phyloP scores from a whole-genome alignment of 2,888 invertebrate species.

The Tipula helvola region DNA sequence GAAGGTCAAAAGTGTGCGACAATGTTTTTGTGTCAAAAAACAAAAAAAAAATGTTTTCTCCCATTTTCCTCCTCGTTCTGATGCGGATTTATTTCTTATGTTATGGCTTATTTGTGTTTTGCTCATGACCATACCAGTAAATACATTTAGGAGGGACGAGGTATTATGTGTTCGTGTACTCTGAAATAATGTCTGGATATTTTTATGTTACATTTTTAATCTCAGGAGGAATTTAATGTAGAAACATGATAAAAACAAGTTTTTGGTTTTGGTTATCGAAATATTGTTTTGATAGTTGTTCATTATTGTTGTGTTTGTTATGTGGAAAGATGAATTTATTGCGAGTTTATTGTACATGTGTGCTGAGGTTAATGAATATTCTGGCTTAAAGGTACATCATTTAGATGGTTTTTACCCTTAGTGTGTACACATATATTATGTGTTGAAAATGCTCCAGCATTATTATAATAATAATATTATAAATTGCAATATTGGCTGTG shows the following conservation, averaged over 20 bases:
- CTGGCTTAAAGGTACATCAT: background rate
- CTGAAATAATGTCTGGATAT: background rate
- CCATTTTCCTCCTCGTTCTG: background rate
- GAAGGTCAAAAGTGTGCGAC: background rate
- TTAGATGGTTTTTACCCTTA: background rate
- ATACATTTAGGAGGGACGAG: background rate
- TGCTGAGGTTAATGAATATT: background rate
- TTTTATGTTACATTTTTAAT: background rate
- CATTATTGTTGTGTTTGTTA: background rate
- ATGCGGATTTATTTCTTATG: background rate
- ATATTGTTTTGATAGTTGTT: background rate
- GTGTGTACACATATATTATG: too few species aligned
- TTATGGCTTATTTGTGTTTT: background rate
- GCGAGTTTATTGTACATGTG: background rate
- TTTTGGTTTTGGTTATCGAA: background rate
- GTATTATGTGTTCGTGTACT: background rate
- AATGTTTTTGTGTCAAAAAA: background rate
- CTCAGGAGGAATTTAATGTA: background rate
- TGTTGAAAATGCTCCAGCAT: too few species aligned
- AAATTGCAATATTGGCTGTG: too few species aligned
- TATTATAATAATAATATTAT: too few species aligned
- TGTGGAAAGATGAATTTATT: background rate
- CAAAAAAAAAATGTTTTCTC: background rate
- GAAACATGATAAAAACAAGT: background rate
- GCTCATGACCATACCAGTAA: background rate